phyloP scores from a whole-genome alignment of 2,888 invertebrate species.

The Andricus quercusramuli region DNA sequence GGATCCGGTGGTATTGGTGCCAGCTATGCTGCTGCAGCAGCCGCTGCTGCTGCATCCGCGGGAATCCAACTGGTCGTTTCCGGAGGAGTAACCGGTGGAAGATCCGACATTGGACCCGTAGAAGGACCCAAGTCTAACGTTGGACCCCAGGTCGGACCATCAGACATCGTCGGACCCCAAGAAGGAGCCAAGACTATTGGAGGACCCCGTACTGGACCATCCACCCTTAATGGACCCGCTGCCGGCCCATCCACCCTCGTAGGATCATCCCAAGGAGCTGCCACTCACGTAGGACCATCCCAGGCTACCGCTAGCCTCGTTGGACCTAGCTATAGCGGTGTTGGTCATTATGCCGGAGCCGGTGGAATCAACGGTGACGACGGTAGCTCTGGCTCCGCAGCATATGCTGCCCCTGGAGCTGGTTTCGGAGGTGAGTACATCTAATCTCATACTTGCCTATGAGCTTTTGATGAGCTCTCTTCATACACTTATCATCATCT shows the following conservation, averaged over 20 bases:
- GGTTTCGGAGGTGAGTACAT: slow-evolving; percentile 54
- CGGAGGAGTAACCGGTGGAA: slow-evolving; percentile 76
- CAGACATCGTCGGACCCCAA: slow-evolving; percentile 77
- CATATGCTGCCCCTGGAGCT: slow-evolving; percentile 75
- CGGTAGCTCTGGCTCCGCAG: slow-evolving; percentile 77
- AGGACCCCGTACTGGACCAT: slow-evolving; percentile 77
- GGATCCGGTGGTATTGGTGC: slow-evolving; percentile 77
- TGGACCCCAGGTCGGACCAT: slow-evolving; percentile 77
- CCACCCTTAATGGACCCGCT: slow-evolving; percentile 75
- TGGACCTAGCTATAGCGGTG: slow-evolving; percentile 77
- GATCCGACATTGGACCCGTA: slow-evolving; percentile 77
- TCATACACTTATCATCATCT: neutral
- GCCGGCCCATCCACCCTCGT: slow-evolving; percentile 76
- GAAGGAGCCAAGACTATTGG: slow-evolving; percentile 76
- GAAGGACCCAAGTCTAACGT: slow-evolving; percentile 78
- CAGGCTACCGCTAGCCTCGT: slow-evolving; percentile 77
- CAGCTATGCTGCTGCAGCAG: slow-evolving; percentile 77
- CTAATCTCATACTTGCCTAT: slow-evolving; percentile 25
- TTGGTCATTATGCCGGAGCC: slow-evolving; percentile 75
- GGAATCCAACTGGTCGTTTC: slow-evolving; percentile 77
- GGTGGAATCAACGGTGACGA: slow-evolving; percentile 78
- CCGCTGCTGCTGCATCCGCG: slow-evolving; percentile 76
- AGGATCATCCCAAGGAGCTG: slow-evolving; percentile 76
- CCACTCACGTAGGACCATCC: slow-evolving; percentile 76
- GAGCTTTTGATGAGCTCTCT: neutral